Percentiles rank a stretch among this genome's conserved stretches.
These are phyloP conservation scores for Aythya baeri DNA, from an alignment of 2,113 vertebrate genomes.

Conservation along the genomic window DNA sequence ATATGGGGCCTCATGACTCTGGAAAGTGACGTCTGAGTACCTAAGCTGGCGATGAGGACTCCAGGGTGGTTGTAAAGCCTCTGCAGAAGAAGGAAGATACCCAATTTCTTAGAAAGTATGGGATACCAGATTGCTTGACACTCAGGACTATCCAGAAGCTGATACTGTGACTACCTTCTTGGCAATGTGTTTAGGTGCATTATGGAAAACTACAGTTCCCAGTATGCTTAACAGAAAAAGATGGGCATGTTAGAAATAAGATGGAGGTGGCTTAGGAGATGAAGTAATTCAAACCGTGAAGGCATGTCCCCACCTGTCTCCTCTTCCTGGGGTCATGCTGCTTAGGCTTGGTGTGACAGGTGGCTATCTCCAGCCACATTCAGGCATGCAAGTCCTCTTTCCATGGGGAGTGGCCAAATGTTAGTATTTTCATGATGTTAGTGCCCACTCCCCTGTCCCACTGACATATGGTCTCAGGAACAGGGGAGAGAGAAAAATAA, in stretches of 20 bases:
- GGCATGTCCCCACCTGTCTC: neutral
- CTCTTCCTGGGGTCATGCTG: neutral
- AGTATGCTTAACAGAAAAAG: neutral
- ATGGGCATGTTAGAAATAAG: neutral
- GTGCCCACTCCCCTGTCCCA: too few species aligned
- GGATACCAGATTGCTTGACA: neutral
- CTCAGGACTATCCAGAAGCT: too few species aligned
- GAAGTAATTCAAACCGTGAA: neutral
- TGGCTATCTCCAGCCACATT: neutral
- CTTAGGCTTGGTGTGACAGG: neutral
- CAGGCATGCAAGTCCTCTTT: neutral
- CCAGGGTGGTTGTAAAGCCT: neutral
- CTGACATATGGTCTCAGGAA: neutral
- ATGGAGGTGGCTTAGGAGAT: neutral
- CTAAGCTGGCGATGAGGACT: neutral
- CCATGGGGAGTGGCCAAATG: neutral
- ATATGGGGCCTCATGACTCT: neutral
- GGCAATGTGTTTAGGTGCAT: neutral
- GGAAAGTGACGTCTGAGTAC: neutral
- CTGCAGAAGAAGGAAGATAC: neutral
- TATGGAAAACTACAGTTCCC: neutral
- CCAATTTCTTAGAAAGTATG: neutral
- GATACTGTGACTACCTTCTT: neutral
- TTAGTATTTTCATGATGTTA: rapidly evolving
- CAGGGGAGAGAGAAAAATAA: neutral